Evolutionary conservation across 2,113 vertebrate genomes (phyloP).

Genomic region (Sturnira hondurensis): DNA sequence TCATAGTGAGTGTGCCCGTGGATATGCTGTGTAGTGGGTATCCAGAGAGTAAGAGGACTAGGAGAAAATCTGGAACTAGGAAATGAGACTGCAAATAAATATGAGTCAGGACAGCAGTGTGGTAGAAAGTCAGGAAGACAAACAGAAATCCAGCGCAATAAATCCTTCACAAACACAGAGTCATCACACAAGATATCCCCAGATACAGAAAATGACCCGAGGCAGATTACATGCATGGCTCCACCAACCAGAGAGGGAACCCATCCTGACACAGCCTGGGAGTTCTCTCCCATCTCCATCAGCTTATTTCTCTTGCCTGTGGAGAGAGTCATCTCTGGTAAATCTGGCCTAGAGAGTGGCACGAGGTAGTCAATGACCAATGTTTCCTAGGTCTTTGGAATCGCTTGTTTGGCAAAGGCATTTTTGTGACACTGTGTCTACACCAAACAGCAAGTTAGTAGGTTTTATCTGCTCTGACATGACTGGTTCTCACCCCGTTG

Average conservation of each 20-base stretch:
- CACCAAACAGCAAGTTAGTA: conserved; percentile 10
- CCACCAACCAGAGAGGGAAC: not conserved
- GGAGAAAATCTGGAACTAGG: not conserved
- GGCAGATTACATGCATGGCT: not conserved
- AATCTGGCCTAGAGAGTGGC: not conserved
- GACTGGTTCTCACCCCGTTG: not conserved
- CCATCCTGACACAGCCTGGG: not conserved
- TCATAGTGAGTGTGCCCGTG: not conserved
- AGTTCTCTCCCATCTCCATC: not conserved
- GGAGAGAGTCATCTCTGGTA: not conserved
- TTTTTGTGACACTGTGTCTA: not conserved
- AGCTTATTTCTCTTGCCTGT: not conserved
- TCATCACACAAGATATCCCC: not conserved
- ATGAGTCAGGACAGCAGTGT: not conserved
- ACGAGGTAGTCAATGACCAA: not conserved
- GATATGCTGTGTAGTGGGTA: not conserved
- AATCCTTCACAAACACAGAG: not conserved
- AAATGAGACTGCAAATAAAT: not conserved
- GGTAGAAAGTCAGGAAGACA: not conserved
- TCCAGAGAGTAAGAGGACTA: not conserved
- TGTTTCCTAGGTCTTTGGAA: not conserved
- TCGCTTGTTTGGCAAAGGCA: not conserved
- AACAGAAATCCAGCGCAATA: conserved; percentile 1
- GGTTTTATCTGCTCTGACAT: not conserved
- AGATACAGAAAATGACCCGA: not conserved